Conservation (phyloP, 2,888 invertebrate genomes). For the Drosophila birchii region DNA sequence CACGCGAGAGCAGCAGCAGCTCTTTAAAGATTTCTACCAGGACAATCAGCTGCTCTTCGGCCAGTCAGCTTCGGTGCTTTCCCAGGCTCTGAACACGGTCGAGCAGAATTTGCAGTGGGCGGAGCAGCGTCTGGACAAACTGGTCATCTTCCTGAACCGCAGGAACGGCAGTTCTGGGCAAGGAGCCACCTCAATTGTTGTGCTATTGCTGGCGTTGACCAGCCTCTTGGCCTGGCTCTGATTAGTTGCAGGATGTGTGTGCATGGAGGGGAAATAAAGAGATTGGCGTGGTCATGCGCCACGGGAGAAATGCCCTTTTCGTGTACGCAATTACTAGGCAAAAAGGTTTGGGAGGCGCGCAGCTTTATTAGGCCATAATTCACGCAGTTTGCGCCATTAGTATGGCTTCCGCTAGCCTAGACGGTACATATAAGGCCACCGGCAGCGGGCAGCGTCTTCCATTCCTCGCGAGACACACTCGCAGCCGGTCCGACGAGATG, state of each 20-base stretch:
- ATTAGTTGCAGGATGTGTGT: constrained; percentile 11
- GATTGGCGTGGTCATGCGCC: constrained; percentile 39
- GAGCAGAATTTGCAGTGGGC: constrained; percentile 80
- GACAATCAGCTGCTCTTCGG: constrained; percentile 62
- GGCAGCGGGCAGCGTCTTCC: constrained; percentile 46
- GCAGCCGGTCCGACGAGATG: constrained; percentile 52
- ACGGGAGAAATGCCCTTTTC: constrained; percentile 74
- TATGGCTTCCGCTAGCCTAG: constrained; percentile 42
- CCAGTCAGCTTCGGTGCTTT: constrained; percentile 44
- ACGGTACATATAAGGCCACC: constrained; percentile 57
- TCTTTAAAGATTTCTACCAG: constrained; percentile 56
- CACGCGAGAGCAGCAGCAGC: constrained; percentile 59
- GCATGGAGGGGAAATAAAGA: constrained; percentile 37
- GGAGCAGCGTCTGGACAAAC: constrained; percentile 51
- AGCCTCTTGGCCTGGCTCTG: constrained; percentile 42
- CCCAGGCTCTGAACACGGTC: constrained; percentile 64
- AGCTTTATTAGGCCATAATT: constrained; percentile 75
- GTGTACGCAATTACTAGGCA: constrained; percentile 75
- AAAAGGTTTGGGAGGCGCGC: constrained; percentile 56
- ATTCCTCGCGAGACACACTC: constrained; percentile 42
- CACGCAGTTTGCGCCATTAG: constrained; percentile 54
- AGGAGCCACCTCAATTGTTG: neutral
- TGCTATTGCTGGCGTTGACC: constrained; percentile 33
- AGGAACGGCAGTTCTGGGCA: constrained; percentile 48
- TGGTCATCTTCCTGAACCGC: constrained; percentile 58